A percentile compares a stretch with the other conserved stretches of the same genome.
Conservation (phyloP, 2,113 vertebrate species). For the Paramisgurnus dabryanus region DNA sequence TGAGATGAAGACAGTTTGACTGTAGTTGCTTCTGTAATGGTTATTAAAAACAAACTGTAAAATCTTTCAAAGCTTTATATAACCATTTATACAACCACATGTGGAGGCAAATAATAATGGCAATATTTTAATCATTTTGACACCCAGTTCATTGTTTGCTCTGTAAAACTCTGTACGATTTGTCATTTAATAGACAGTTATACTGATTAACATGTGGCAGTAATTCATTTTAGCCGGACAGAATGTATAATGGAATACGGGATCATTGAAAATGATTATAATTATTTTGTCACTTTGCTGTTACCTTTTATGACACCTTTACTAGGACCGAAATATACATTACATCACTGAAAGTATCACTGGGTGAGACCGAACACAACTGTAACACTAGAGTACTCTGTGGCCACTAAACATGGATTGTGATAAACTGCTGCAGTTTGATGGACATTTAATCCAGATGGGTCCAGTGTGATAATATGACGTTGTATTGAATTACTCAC, state of each 20-base stretch:
- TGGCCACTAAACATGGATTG: slow-evolving; percentile 29
- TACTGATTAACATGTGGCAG: not conserved
- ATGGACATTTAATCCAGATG: slow-evolving; percentile 54
- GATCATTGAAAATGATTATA: not conserved
- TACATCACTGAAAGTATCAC: slow-evolving; percentile 9
- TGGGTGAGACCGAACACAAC: not conserved
- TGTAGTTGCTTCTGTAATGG: slow-evolving; percentile 27
- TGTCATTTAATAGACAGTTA: slow-evolving; percentile 8
- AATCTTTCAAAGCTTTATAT: slow-evolving; percentile 9
- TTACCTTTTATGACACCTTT: no score
- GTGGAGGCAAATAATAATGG: slow-evolving; percentile 39
- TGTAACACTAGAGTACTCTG: slow-evolving; percentile 28
- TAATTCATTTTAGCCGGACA: not conserved
- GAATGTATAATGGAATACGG: not conserved
- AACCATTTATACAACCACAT: slow-evolving; percentile 26
- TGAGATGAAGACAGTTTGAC: slow-evolving; percentile 17
- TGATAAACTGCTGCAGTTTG: slow-evolving; percentile 48
- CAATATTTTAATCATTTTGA: slow-evolving; percentile 40
- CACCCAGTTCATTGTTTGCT: slow-evolving; percentile 32
- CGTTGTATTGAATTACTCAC: slow-evolving; percentile 47
- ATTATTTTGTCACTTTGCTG: slow-evolving; percentile 19
- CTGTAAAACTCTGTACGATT: slow-evolving; percentile 12
- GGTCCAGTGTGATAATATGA: slow-evolving; percentile 24
- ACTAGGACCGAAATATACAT: not conserved
- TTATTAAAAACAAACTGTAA: slow-evolving; percentile 38